A percentile compares a stretch with the other conserved stretches of the same genome.
These are phyloP conservation scores for Temnothorax nylanderi DNA, from an alignment of 1,140 invertebrate genomes.

Conservation along the genomic window DNA sequence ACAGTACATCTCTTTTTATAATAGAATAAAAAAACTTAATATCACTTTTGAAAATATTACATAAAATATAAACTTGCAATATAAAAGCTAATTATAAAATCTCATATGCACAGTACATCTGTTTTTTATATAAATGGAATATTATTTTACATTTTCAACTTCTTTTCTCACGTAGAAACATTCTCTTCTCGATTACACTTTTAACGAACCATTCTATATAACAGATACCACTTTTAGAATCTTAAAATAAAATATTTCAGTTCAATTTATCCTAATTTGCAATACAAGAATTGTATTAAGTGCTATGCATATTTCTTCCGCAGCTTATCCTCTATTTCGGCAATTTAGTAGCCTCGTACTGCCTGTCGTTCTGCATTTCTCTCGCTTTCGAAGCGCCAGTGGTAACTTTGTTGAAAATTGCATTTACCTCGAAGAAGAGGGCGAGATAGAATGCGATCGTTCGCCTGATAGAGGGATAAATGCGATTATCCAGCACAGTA, in stretches of 20 bases:
- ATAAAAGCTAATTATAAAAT: not conserved
- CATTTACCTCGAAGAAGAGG: slow-evolving; percentile 79
- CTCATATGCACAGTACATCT: not conserved
- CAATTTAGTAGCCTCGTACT: slow-evolving; percentile 91
- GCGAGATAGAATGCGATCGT: slow-evolving; percentile 74
- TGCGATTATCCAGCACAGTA: slow-evolving; percentile 42
- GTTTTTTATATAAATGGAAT: not conserved
- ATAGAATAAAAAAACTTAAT: not conserved
- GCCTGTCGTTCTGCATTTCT: slow-evolving; percentile 92
- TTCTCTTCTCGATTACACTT: not conserved
- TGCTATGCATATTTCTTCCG: slow-evolving; percentile 71
- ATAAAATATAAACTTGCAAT: not conserved
- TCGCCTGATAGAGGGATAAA: slow-evolving; percentile 34
- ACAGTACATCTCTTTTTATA: not conserved
- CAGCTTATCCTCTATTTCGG: slow-evolving; percentile 92
- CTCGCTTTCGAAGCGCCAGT: slow-evolving; percentile 92
- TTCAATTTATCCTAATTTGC: slow-evolving; percentile 84
- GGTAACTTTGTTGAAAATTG: slow-evolving; percentile 91
- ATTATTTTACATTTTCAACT: not conserved
- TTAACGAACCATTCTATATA: not conserved
- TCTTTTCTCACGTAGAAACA: not conserved
- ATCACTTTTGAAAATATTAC: not conserved
- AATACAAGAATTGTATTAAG: slow-evolving; percentile 89
- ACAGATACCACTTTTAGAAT: not conserved
- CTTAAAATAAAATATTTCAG: not conserved